Base-by-base conservation (phyloP, 2,888 invertebrate genomes). In the Rhopalosiphum nymphaeae region DNA sequence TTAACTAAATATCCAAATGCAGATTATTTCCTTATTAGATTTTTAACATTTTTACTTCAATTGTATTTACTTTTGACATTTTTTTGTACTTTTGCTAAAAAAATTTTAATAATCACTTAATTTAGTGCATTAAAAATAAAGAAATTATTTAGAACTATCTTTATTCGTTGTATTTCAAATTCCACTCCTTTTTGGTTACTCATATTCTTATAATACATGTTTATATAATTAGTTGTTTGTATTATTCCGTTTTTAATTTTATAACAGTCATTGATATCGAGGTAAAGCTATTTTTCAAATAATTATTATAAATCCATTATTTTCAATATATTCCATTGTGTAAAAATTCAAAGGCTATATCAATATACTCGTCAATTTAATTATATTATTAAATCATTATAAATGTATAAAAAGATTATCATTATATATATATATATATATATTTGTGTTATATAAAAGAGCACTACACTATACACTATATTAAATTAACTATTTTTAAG, bases 281-380 rank as follows among this genome's bases (percentile, higher is more conserved):
- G n/a, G 21, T 9, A 88, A 61, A 57, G 1, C 29, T 61, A 46
- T 21, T 2, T 21, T 2, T 26, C 9, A n/a, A 67, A n/a, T 57
- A 67, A 1, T n/a, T 67, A 67, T 21, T 57, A 56, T 67, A 3
- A 89, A 90, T 61, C 61, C 46, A 46, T 46, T 90, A 67, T 67
- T 67, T 46, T 67, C n/a, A n/a, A 46, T 49, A 67, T 36, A 46
- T n/a, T 11, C n/a, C n/a, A n/a, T 46, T 46, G n/a, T n/a, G 61
- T 89, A 21, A 89, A 89, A 61, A 90, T 90, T 46, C 56, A 89
- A 89, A 57, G 7, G 42, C 44, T 57, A 42, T 44, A 44, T 44
- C 44, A 44, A 44, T 44, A 44, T 44, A 44, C 44, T 44, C 5
- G 44, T 44, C 44, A 10, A 7, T n/a, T 16, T 67, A 36, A 3